phyloP scores from a whole-genome alignment of 2,113 vertebrate genomes.

The Phrynocephalus versicolor region DNA sequence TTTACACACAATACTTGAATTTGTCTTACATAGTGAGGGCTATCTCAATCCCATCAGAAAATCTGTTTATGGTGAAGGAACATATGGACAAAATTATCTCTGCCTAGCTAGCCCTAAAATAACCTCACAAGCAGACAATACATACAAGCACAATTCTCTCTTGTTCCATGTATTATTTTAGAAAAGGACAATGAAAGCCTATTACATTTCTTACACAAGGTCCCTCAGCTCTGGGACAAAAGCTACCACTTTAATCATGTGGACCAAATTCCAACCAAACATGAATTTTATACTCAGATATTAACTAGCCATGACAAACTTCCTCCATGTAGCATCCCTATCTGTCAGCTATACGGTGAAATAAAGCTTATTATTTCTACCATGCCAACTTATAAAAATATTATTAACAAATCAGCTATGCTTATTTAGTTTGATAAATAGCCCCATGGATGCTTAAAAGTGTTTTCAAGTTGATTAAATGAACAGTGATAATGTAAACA shows the following conservation, averaged over 20 bases:
- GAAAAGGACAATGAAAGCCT: background rate
- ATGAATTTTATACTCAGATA: background rate
- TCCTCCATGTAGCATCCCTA: background rate
- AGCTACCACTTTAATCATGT: background rate
- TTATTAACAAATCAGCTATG: constrained; percentile 3
- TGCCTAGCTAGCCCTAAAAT: background rate
- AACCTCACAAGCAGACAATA: background rate
- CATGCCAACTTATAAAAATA: background rate
- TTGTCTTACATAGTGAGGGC: background rate
- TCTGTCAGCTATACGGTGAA: background rate
- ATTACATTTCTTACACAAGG: background rate
- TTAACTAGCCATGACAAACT: background rate
- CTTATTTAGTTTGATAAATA: background rate
- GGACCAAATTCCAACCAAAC: background rate
- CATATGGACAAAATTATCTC: background rate
- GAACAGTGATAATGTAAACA: background rate
- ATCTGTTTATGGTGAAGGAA: background rate
- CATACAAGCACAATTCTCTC: too few relatives aligned
- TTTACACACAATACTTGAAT: too few relatives aligned
- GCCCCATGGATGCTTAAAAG: background rate
- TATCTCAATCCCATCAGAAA: background rate
- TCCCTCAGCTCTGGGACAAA: background rate
- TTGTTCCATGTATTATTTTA: background rate
- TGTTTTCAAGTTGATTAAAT: background rate
- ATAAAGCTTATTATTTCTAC: background rate